Evolutionary conservation across 2,113 vertebrate genomes (phyloP).

Genomic region (Ameiurus melas): DNA sequence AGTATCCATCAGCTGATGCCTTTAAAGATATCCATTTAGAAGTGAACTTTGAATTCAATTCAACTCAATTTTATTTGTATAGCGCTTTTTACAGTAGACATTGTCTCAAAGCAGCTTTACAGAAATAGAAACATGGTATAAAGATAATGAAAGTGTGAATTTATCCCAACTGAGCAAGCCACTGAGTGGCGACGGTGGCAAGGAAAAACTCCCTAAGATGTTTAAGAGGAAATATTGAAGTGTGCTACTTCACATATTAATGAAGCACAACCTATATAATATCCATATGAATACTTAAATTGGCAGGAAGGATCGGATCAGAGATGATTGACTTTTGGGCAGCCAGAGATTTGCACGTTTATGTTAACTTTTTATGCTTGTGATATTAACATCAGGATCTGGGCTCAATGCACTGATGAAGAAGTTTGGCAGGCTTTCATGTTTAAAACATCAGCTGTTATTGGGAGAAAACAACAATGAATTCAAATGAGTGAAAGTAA

Average conservation of each 20-base stretch:
- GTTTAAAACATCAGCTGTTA: background rate
- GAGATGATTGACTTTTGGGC: background rate
- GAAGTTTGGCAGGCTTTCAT: background rate
- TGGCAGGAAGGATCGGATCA: background rate
- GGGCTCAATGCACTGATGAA: constrained; percentile 2
- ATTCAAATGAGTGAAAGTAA: background rate
- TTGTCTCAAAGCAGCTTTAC: no score
- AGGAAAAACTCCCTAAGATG: no score
- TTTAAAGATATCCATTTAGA: constrained; percentile 12
- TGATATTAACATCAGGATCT: background rate
- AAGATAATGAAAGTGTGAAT: no score
- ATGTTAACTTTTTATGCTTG: constrained; percentile 9
- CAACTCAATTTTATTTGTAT: no score
- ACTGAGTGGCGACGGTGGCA: no score
- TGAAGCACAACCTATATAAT: background rate
- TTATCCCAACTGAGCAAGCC: no score
- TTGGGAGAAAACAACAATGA: background rate
- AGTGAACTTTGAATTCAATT: background rate
- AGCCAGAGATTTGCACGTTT: background rate
- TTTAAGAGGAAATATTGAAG: no score
- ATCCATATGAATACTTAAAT: background rate
- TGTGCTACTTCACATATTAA: constrained; percentile 4
- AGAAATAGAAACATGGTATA: no score
- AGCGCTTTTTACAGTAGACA: no score
- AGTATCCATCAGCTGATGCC: background rate